Conservation (phyloP, 2,797 vertebrate species). For the Pygocentrus nattereri region DNA sequence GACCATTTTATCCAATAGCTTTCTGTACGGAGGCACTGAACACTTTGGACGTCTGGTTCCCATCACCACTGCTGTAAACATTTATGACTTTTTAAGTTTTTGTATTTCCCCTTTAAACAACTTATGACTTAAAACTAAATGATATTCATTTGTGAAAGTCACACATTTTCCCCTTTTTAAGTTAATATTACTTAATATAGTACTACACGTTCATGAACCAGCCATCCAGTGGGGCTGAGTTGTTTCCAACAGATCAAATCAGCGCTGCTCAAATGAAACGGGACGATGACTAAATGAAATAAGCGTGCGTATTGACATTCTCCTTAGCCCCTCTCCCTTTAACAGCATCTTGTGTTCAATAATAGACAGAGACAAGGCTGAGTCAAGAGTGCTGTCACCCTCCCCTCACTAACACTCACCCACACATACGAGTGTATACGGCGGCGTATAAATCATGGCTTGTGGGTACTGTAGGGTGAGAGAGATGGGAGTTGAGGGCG, state of each 20-base stretch:
- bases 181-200: not conserved
- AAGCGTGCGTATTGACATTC: constrained; percentile 34
- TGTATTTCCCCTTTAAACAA: not conserved
- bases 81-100: too few relatives aligned
- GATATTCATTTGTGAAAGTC: not conserved
- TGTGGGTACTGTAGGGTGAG: constrained; percentile 88
- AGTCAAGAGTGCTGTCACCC: constrained; percentile 62
- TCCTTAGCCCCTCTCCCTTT: constrained; percentile 40
- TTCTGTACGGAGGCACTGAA: too few relatives aligned
- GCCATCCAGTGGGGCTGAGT: not conserved
- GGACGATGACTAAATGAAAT: constrained; percentile 37
- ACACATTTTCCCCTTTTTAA: not conserved
- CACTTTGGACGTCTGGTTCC: too few relatives aligned
- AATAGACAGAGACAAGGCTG: constrained; percentile 61
- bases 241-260: constrained; percentile 4
- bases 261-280: not conserved
- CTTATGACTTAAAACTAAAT: not conserved
- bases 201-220: not conserved
- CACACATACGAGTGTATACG: constrained; percentile 38
- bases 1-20: too few relatives aligned
- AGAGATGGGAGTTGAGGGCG: constrained; percentile 87
- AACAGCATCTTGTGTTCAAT: constrained; percentile 28
- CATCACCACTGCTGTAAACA: too few relatives aligned
- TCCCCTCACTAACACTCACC: constrained; percentile 72
- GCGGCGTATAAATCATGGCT: constrained; percentile 88